Percentiles rank a stretch among this genome's conserved stretches.
phyloP scores from a whole-genome alignment of 2,797 vertebrate genomes.

The Pygocentrus nattereri region DNA sequence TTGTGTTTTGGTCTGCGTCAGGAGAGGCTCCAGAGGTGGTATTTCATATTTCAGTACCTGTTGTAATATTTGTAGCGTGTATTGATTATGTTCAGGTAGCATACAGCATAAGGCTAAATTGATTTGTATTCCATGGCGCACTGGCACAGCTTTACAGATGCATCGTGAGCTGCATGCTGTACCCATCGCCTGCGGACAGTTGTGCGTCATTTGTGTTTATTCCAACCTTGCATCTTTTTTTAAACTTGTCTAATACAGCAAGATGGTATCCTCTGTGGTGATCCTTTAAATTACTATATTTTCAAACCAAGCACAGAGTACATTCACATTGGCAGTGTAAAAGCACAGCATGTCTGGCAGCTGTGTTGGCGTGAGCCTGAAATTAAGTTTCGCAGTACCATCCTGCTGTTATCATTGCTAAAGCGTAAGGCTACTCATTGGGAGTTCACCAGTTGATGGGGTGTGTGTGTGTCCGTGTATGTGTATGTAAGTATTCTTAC shows the following conservation, averaged over 20 bases:
- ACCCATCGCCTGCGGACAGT: slow-evolving; percentile 16
- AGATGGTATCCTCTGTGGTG: neutral
- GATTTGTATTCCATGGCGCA: slow-evolving; percentile 56
- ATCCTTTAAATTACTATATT: slow-evolving; percentile 5
- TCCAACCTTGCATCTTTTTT: neutral
- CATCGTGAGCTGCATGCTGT: slow-evolving; percentile 41
- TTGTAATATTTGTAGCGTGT: slow-evolving; percentile 40
- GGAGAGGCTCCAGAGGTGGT: slow-evolving; percentile 9
- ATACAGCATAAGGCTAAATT: slow-evolving; percentile 41
- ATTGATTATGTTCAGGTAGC: slow-evolving; percentile 50
- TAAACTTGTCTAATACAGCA: neutral
- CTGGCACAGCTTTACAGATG: slow-evolving; percentile 22
- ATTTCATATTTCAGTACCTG: slow-evolving; percentile 39
- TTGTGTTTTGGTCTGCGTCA: neutral
- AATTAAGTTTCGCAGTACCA: slow-evolving; percentile 24
- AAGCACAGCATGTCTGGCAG: neutral
- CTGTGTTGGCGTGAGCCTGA: slow-evolving; percentile 11
- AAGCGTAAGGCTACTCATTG: neutral
- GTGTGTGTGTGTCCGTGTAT: neutral
- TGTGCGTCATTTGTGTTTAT: neutral
- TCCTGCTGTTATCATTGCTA: slow-evolving; percentile 31
- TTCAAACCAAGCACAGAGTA: neutral
- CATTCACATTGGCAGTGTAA: neutral
- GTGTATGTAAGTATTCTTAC: neutral
- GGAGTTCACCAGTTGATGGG: neutral